Conservation (phyloP, 2,888 invertebrate species). For the Girardia tigrina region DNA sequence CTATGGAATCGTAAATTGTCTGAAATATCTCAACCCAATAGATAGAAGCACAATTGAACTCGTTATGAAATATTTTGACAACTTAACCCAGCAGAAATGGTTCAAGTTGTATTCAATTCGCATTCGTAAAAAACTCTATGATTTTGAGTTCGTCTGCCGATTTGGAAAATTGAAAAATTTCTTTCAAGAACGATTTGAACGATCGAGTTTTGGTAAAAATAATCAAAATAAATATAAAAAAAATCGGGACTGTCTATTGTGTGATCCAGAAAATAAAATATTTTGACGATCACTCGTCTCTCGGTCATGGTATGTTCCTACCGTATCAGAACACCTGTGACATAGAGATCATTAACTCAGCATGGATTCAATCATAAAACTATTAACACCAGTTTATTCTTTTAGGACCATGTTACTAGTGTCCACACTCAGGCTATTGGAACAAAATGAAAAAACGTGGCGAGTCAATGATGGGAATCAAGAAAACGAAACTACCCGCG, state of each 20-base stretch:
- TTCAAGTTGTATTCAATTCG: background rate
- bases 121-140: background rate
- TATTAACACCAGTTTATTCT: too few species aligned
- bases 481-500: too few species aligned
- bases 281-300: background rate
- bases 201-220: slow-evolving; percentile 4
- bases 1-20: slow-evolving; percentile 28
- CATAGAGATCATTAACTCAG: too few species aligned
- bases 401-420: too few species aligned
- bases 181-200: slow-evolving; percentile 26
- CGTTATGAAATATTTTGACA: slow-evolving; percentile 26
- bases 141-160: slow-evolving; percentile 24
- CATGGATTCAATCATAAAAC: too few species aligned
- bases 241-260: slow-evolving; percentile 35
- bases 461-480: too few species aligned
- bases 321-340: slow-evolving; percentile 7
- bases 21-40: slow-evolving; percentile 23
- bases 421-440: too few species aligned
- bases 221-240: slow-evolving; percentile 14
- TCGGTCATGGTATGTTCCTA: background rate
- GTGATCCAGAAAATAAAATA: slow-evolving; percentile 8
- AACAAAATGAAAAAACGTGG: too few species aligned
- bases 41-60: background rate
- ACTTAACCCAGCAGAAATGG: background rate
- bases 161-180: slow-evolving; percentile 10